Base-by-base conservation (phyloP, 1,140 invertebrate genomes). In the Papilio aristodemus region DNA sequence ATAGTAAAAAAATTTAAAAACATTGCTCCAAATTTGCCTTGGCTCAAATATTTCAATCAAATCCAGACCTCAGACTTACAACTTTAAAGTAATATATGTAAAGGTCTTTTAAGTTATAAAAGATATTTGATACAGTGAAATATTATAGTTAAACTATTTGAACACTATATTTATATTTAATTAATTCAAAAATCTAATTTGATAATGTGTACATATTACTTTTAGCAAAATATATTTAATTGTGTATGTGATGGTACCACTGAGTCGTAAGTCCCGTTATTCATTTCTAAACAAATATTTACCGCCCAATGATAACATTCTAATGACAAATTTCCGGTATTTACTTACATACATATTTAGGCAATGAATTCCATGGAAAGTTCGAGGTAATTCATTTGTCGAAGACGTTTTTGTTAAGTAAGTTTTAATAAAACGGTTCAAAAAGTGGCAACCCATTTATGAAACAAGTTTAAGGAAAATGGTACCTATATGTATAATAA, bases 251-350 rank as follows among this genome's bases (percentile, higher is more conserved):
- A 32, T 32, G 46, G 19, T 46, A 17, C 41, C 14, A 22, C 46
- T 22, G 22, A 50, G 19, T 17, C 41, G 41, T 50, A 22, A 50
- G 46, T 22, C 19, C 17, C 14, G 43, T 46, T 17, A 50, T 50
- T 50, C 17, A 50, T 50, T 22, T 50, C 46, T 50, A 50, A 22
- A 50, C 46, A 50, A 50, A 22, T 50, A 50, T 50, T 50, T 50
- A 19, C 46, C 46, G 46, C 46, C 19, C 8, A 22, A 50, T 13
- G 38, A 39, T 50, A 50, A 22, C 19, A 22, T 50, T 22, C 17
- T 50, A 50, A 50, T 50, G 46, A 22, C 19, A 50, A 2, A 22
- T 50, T 50, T 50, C 46, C 46, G 19, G 46, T 50, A 22, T 22
- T 50, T 50, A 22, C 46, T 19, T 50, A 32, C 27, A 32, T 50